These are phyloP conservation scores for Oryzias dopingdopingensis DNA, from an alignment of 2,797 vertebrate genomes.

Conservation along the genomic window DNA sequence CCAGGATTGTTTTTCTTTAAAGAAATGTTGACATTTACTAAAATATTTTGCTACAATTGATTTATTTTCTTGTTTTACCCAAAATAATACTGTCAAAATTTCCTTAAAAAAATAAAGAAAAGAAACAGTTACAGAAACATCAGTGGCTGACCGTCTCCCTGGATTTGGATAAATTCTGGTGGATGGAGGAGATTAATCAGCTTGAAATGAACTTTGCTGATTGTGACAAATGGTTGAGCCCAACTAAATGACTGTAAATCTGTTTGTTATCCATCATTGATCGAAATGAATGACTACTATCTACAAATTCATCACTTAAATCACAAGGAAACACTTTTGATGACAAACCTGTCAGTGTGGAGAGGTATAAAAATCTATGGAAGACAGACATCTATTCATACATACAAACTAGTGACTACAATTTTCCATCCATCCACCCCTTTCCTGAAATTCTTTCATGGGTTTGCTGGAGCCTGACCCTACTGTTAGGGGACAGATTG, in stretches of 20 bases:
- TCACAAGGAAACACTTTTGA: no score
- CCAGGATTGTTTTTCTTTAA: constrained; percentile 2
- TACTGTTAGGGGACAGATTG: no score
- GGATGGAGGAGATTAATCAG: constrained; percentile 28
- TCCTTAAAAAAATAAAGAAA: constrained; percentile 14
- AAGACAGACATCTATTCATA: no score
- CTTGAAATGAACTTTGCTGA: constrained; percentile 26
- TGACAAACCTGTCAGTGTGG: no score
- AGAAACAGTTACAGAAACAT: constrained; percentile 52
- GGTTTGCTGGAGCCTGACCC: no score
- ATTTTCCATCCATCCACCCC: no score
- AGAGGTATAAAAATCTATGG: no score
- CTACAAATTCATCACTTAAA: not conserved
- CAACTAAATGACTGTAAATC: constrained; percentile 17
- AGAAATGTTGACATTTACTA: not conserved
- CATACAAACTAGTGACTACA: no score
- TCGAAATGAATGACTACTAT: not conserved
- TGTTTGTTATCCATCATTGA: not conserved
- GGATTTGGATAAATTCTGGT: constrained; percentile 16
- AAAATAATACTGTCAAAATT: constrained; percentile 1
- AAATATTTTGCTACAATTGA: constrained; percentile 18
- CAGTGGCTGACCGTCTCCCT: constrained; percentile 41
- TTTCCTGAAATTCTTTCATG: no score
- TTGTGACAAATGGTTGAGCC: constrained; percentile 34
- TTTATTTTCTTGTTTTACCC: not conserved